Evolutionary conservation across 2,888 invertebrate genomes (phyloP), one percentile per base, ranked within the genome.

Genomic region (Caenorhabditis zanzibari): DNA sequence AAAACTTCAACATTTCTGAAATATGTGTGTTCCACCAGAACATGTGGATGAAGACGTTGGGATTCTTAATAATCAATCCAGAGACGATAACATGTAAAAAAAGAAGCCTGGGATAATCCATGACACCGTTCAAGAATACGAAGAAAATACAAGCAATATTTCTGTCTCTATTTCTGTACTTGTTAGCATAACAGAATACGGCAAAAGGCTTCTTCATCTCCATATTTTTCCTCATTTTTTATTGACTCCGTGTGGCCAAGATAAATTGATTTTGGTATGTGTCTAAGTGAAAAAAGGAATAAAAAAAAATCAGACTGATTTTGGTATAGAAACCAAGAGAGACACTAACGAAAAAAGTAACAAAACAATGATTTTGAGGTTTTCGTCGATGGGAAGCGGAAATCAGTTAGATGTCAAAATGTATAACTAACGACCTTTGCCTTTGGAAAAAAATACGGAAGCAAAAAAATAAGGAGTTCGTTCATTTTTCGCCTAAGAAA

Each of bases 61-160:
- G 59, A 22, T 59, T 38, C 38, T 44, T 61, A 16, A 16, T 63
- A 44, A 63, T 28, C 12, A 41, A 24, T 10, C 44, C 2, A 59
- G 12, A 35, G 32, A 59, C 44, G 63, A 28, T 26, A 63, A 47
- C n/a, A 47, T 26, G 2, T 52, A 26, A 10, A 19, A 41, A 24
- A 63, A 63, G 63, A 63, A 63, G 63, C 63, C 63, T 47, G 63
- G n/a, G 63, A 63, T 63, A 47, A 63, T 63, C 63, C 41, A 26
- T 28, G 28, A 44, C 44, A 63, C 63, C 44, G 26, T 63, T 47
- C 54, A 2, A 28, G n/a, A 63, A 10, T 7, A 44, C 32, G 32
- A 44, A 61, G 24, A 41, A 41, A 26, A 52, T 22, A 52, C 52
- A 52, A 52, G n/a, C 22, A 61, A 61, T 41, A 61, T 61, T 35